Conservation (phyloP, 2,888 invertebrate genomes). For the Drosophila anomalata region DNA sequence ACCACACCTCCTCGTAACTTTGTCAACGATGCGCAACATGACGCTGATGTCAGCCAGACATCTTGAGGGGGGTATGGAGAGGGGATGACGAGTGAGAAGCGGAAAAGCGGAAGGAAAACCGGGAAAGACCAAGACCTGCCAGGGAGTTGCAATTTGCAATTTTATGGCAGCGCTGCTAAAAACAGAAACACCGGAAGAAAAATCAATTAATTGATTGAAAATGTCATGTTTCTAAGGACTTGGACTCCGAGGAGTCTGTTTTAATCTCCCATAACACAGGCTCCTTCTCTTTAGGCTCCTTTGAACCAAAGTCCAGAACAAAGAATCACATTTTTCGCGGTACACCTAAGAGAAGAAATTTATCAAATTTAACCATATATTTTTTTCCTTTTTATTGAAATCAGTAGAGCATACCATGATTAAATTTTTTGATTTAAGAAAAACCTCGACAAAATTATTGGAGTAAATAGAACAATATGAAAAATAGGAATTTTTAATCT, state of each 20-base stretch:
- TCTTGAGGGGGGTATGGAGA: slow-evolving; percentile 19
- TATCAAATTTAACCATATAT: too few relatives aligned
- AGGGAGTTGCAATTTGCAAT: slow-evolving; percentile 80
- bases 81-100: slow-evolving; percentile 3
- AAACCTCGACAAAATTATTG: too few relatives aligned
- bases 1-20: slow-evolving; percentile 75
- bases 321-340: too few relatives aligned
- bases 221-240: background rate
- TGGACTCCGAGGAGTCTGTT: background rate
- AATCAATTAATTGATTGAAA: background rate
- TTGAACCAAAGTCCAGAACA: too few relatives aligned
- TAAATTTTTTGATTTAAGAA: too few relatives aligned
- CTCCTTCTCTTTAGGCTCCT: too few relatives aligned
- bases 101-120: slow-evolving; percentile 8
- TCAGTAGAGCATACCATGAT: too few relatives aligned
- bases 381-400: too few relatives aligned
- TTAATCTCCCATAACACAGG: too few relatives aligned
- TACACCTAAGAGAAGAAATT: too few relatives aligned
- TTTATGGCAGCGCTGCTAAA: slow-evolving; percentile 71
- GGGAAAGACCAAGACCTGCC: slow-evolving; percentile 62
- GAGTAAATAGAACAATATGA: too few relatives aligned
- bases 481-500: too few relatives aligned
- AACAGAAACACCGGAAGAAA: slow-evolving; percentile 38
- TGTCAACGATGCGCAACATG: slow-evolving; percentile 77
- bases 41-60: slow-evolving; percentile 38